Base-by-base conservation (phyloP, 2,797 vertebrate species). In the Pachyuromys duprasi region DNA sequence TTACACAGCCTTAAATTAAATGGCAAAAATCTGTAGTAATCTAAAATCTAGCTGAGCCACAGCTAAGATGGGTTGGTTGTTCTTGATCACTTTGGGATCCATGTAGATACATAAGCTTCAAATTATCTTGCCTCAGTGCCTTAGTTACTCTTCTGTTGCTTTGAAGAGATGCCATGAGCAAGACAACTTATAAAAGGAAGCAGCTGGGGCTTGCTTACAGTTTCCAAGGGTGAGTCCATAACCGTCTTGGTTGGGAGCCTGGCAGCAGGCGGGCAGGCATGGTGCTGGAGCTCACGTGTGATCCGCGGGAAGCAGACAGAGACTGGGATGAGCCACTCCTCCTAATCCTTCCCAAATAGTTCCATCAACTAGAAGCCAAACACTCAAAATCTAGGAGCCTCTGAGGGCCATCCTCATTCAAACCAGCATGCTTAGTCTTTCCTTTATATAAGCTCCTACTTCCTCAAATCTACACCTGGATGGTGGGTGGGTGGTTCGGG, bases 1-100 rank as follows among this genome's bases (percentile, higher is more conserved):
- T 42, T 87, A 45, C 67, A 74, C 8, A 39, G 63, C 57, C 75
- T 95, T 55, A 69, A 9, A 31, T n/a, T 15, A 45, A 75, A 7
- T 62, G 49, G 33, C 53, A 55, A 92, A 80, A 89, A 94, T 88
- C 49, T 67, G 24, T 89, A 62, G 36, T 65, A 49, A 89, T 53
- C 78, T 76, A 83, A 84, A 93, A 87, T 84, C 82, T n/a, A 49
- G 82, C 13, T 42, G 60, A 63, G 42, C 36, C 5, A 0, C 24
- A 91, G 28, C 69, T 70, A 80, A 53, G 65, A 60, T 67, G 67
- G 87, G 62, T 55, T 55, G 86, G 63, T 69, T 87, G 39, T 49
- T 87, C 69, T 76, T 74, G 12, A 72, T 84, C 24, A 72, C 67
- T 70, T 82, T 78, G 53, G 69, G 22, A 60, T 93, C 63, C 92